Evolutionary conservation across 2,888 invertebrate species (phyloP).

Genomic region (Geophilus truncorum): DNA sequence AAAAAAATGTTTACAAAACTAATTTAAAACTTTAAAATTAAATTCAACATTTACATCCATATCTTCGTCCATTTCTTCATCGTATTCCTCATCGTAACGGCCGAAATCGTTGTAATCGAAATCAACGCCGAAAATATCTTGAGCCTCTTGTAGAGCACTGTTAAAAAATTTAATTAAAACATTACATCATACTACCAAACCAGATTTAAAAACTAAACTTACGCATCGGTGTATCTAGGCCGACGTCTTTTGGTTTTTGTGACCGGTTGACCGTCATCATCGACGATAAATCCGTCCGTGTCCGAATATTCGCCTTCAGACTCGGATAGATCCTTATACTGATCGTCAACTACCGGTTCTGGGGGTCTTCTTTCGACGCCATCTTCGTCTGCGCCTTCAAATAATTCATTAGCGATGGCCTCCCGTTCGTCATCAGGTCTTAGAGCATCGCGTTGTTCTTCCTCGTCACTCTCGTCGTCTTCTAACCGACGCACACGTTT

Average conservation of each 20-base stretch:
- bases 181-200: too few relatives aligned
- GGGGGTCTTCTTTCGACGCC: slow-evolving; percentile 33
- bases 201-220: slow-evolving; percentile 50
- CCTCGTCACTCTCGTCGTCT: slow-evolving; percentile 87
- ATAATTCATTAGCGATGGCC: slow-evolving; percentile 82
- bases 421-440: slow-evolving; percentile 72
- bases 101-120: slow-evolving; percentile 90
- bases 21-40: neutral
- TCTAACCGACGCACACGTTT: slow-evolving; percentile 75
- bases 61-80: slow-evolving; percentile 70
- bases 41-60: slow-evolving; percentile 55
- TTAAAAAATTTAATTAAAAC: slow-evolving; percentile 32
- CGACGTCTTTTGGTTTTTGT: slow-evolving; percentile 63
- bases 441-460: slow-evolving; percentile 56
- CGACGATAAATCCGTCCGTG: slow-evolving; percentile 95
- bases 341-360: slow-evolving; percentile 48
- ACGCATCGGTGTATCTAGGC: slow-evolving; percentile 81
- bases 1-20: neutral
- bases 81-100: slow-evolving; percentile 79
- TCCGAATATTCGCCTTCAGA: slow-evolving; percentile 69
- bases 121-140: slow-evolving; percentile 99
- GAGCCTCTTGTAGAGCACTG: slow-evolving; percentile 90
- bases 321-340: slow-evolving; percentile 68
- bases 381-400: slow-evolving; percentile 73
- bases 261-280: slow-evolving; percentile 86